A percentile compares a stretch with the other conserved stretches of the same genome.
These are phyloP conservation scores for Drosophila suzukii DNA, from an alignment of 1,140 invertebrate genomes.

Conservation along the genomic window DNA sequence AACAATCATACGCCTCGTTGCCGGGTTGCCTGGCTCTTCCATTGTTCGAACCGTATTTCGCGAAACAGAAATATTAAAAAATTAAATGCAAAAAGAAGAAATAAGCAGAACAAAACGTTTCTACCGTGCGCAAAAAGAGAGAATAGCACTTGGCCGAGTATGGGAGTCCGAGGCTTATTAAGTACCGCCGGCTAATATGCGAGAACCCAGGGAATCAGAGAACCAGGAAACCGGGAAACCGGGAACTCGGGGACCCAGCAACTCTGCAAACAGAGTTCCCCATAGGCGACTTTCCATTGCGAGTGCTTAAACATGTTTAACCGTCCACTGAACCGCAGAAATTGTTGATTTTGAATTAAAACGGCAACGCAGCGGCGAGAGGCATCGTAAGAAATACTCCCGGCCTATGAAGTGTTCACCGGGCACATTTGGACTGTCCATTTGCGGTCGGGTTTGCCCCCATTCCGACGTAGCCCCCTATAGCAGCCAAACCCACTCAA, in stretches of 20 bases:
- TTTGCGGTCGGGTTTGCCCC: constrained; percentile 50
- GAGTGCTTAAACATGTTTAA: constrained; percentile 78
- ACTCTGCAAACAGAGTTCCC: constrained; percentile 4
- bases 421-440: constrained; percentile 59
- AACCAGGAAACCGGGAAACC: not conserved
- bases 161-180: constrained; percentile 18
- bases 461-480: not conserved
- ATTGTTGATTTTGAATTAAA: constrained; percentile 83
- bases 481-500: constrained; percentile 9
- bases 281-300: constrained; percentile 32
- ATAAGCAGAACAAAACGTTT: constrained; percentile 19
- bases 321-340: constrained; percentile 79
- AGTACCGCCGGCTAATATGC: constrained; percentile 9
- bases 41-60: constrained; percentile 58
- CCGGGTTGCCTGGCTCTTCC: constrained; percentile 22
- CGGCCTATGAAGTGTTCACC: constrained; percentile 41
- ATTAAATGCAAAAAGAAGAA: constrained; percentile 19
- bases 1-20: constrained; percentile 76
- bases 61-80: constrained; percentile 36
- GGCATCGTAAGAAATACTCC: constrained; percentile 60
- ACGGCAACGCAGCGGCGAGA: constrained; percentile 32
- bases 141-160: constrained; percentile 10
- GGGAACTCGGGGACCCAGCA: not conserved
- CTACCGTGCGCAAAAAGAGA: constrained; percentile 11
- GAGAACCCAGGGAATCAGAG: not conserved